These are phyloP conservation scores for Nycteola revayana DNA, from an alignment of 2,888 invertebrate species.

Conservation along the genomic window DNA sequence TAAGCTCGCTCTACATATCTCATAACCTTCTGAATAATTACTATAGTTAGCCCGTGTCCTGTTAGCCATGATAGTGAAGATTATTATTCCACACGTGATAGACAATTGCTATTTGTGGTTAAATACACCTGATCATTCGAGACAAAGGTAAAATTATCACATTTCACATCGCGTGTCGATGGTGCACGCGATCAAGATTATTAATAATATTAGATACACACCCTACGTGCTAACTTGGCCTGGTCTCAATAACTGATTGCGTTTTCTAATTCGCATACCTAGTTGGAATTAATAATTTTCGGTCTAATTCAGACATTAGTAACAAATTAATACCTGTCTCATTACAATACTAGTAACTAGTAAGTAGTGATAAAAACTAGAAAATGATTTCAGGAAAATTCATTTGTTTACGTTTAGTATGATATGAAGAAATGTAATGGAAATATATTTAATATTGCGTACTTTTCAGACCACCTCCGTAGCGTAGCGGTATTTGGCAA, in stretches of 20 bases:
- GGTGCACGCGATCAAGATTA: conserved; percentile 24
- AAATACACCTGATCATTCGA: conserved; percentile 9
- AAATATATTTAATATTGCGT: too few relatives aligned
- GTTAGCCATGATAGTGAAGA: conserved; percentile 9
- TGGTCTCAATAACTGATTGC: conserved; percentile 34
- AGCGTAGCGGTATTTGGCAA: too few relatives aligned
- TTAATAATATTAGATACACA: conserved; percentile 3
- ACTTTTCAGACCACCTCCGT: too few relatives aligned
- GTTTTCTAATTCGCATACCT: conserved; percentile 31
- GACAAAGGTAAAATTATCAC: conserved; percentile 26
- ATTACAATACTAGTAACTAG: background rate
- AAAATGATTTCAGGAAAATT: too few relatives aligned
- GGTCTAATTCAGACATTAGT: conserved; percentile 30
- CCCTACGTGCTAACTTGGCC: conserved; percentile 2
- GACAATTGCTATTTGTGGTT: too few relatives aligned
- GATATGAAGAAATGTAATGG: too few relatives aligned
- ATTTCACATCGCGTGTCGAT: conserved; percentile 29
- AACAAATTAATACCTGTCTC: background rate
- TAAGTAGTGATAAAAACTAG: too few relatives aligned
- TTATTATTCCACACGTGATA: conserved; percentile 4
- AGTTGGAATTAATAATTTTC: conserved; percentile 37
- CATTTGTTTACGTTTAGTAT: too few relatives aligned
- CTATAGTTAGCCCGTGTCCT: too few relatives aligned
- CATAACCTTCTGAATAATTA: too few relatives aligned
- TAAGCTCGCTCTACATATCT: too few relatives aligned